Percentiles rank a stretch among this genome's conserved stretches.
Conservation (phyloP, 37 sponge, comb jelly and placozoan species). For the Bolinopsis microptera region DNA sequence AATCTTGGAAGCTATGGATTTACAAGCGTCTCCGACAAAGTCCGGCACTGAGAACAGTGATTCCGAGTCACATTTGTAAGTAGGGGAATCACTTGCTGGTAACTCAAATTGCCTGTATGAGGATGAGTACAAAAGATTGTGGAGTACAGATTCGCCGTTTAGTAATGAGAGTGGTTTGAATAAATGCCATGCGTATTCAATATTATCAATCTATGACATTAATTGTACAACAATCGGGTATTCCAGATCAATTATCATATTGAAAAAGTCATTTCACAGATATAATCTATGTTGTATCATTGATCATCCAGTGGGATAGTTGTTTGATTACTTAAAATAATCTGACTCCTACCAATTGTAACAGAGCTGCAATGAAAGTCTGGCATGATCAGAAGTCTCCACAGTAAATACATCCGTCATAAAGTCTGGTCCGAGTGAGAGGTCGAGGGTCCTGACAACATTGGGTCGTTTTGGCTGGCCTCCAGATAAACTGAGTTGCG, state of each 20-base stretch:
- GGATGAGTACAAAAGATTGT: too few species aligned
- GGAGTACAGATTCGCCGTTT: too few species aligned
- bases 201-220: too few species aligned
- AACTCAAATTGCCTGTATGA: not conserved
- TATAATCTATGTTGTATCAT: too few species aligned
- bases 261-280: too few species aligned
- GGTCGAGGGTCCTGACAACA: slow-evolving; percentile 79
- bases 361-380: slow-evolving; percentile 67
- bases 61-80: not conserved
- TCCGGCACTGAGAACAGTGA: slow-evolving; percentile 86
- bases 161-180: too few species aligned
- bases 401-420: slow-evolving; percentile 84
- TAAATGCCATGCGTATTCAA: too few species aligned
- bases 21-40: slow-evolving; percentile 90
- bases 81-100: not conserved
- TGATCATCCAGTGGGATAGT: too few species aligned
- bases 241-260: too few species aligned
- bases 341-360: not conserved
- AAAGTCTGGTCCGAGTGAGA: slow-evolving; percentile 91
- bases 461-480: slow-evolving; percentile 90
- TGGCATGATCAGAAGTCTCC: slow-evolving; percentile 93
- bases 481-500: slow-evolving; percentile 86
- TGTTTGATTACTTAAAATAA: too few species aligned
- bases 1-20: slow-evolving; percentile 74
- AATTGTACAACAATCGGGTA: too few species aligned